Base-by-base conservation (phyloP, 2,797 vertebrate species). In the Pogonophryne albipinna region DNA sequence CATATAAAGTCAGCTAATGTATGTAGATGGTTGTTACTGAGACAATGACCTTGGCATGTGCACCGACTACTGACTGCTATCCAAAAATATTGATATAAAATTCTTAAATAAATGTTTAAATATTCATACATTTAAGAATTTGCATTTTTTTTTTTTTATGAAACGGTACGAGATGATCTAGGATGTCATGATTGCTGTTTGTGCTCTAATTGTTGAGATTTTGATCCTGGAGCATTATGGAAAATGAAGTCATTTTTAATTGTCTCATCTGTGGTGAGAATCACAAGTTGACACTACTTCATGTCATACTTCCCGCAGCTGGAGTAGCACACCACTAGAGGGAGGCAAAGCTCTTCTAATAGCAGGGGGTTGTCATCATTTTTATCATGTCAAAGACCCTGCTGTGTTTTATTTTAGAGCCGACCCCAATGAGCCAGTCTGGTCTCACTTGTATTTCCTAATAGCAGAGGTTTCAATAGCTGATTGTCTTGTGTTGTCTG, bases 291-390 rank as follows among this genome's bases (percentile, higher is more conserved):
- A 14, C 11, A 16, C 19, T 38, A 60, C 6, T 51, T 1, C 4
- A 46, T 8, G 0, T 20, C 0, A 10, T 1, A 34, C n/a, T 17
- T 51, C n/a, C 38, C 2, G 10, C 44, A 70, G 13, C 11, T 41
- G 1, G 0, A 16, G n/a, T 1, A 19, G 8, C 20, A 0, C 14
- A 42, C 86, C 91, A 85, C 85, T 70, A 90, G 92, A 86, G 85
- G 88, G 87, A 80, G 85, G 62, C 89, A 89, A 42, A 80, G 68
- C 11, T 44, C 71, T 76, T 69, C 34, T 11, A 17, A 72, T 74
- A 31, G 41, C 47, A 34, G n/a, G 6, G 7, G 4, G 2, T 46
- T 42, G 1, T 5, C 13, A 55, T 42, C 9, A 3, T n/a, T 1
- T 31, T 34, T 1, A 17, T 16, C 17, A 34, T 13, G 38, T 31